Evolutionary conservation across 2,113 vertebrate genomes (phyloP), one percentile per base, ranked within the genome.

Genomic region (Tachysurus fulvidraco): DNA sequence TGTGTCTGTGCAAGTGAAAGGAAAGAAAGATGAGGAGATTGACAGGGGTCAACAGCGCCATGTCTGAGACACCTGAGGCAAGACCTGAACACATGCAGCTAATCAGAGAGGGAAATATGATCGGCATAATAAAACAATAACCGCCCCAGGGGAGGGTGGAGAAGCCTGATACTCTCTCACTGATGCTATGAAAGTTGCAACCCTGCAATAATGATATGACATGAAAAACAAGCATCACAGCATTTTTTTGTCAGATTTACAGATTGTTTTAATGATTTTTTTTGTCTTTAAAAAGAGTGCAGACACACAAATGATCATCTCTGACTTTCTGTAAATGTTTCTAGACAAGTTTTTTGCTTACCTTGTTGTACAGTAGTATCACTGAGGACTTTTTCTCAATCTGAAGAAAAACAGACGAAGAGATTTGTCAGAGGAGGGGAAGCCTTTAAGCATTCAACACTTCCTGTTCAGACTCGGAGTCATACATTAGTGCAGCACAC

Each of bases 401-500:
- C 57, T 83, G 23, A 11, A 71, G 60, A 87, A 65, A 84, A 71
- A 36, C 16, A 71, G 55, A 85, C 69, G 81, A 84, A 78, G 71
- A 88, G 90, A 88, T 84, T 86, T 88, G 62, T 50, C 65, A 12
- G 50, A 84, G 50, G 41, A 77, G 85, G 55, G n/a, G 54, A 52
- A 12, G 8, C 3, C 9, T 54, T 41, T 86, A 21, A 83, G 30
- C n/a, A 67, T 62, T 46, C 16, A 88, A 92, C 89, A 93, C 93
- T 94, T 91, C 62, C 88, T 93, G 36, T 50, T 86, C 69, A 28
- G 73, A 54, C 90, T 67, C 2, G 23, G 57, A 25, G 64, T 12
- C 73, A 67, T 21, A 87, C 92, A 88, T 92, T 89, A 3, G 36
- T 50, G 46, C 69, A 88, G 93, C 91, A 88, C 84, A 85, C 86